Percentiles rank a stretch among this genome's conserved stretches.
phyloP scores from a whole-genome alignment of 1,140 invertebrate genomes.

The Calliphora vicina region DNA sequence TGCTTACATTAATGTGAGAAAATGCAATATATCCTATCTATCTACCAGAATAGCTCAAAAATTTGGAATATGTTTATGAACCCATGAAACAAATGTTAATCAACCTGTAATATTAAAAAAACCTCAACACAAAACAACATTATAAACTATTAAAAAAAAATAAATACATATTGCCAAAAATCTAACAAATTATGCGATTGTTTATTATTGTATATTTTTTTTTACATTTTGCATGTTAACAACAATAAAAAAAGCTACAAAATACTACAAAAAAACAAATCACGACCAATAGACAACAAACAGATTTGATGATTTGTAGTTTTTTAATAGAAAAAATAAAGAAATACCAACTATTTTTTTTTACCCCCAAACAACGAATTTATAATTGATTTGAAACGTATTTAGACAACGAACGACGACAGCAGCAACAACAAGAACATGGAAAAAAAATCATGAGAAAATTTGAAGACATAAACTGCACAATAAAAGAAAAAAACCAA shows the following conservation, averaged over 20 bases:
- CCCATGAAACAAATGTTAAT: too few relatives aligned
- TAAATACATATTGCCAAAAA: too few relatives aligned
- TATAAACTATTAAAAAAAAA: too few relatives aligned
- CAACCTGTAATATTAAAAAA: too few relatives aligned
- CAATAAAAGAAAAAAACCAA: neutral
- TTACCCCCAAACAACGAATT: neutral
- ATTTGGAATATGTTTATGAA: too few relatives aligned
- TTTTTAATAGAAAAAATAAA: neutral
- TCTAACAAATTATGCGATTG: neutral
- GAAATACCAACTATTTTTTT: too few relatives aligned
- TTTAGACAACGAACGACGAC: neutral
- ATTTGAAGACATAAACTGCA: neutral
- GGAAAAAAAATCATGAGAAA: neutral
- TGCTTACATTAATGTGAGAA: too few relatives aligned
- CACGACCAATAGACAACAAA: neutral
- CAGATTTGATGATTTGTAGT: neutral
- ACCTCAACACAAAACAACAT: too few relatives aligned
- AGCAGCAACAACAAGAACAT: neutral
- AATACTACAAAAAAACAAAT: neutral
- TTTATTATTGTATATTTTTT: neutral
- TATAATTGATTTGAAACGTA: slow-evolving; percentile 6
- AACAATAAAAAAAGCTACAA: neutral
- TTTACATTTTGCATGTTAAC: neutral
- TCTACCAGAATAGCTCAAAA: too few relatives aligned
- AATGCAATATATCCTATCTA: too few relatives aligned